Conservation (phyloP, 2,797 vertebrate species). For the Anniella stebbinsi region DNA sequence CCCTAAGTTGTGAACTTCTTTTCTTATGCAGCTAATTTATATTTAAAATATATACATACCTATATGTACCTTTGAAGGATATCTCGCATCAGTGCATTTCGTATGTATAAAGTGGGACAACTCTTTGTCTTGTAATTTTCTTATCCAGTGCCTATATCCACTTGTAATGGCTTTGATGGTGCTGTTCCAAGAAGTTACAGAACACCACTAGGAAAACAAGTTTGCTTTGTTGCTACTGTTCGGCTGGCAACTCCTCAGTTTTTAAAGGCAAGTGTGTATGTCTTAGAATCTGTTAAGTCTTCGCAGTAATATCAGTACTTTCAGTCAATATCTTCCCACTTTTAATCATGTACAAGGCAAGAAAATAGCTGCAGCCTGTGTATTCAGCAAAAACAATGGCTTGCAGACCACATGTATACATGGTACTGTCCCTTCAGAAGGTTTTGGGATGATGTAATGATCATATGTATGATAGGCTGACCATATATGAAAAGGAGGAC, state of each 20-base stretch:
- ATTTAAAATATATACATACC: constrained; percentile 45
- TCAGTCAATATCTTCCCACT: neutral
- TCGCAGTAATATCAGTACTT: constrained; percentile 8
- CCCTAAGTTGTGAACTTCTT: neutral
- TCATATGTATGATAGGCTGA: neutral
- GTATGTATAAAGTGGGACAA: constrained; percentile 60
- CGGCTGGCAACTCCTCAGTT: constrained; percentile 85
- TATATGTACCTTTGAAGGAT: constrained; percentile 51
- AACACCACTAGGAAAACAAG: constrained; percentile 76
- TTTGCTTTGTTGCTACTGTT: constrained; percentile 85
- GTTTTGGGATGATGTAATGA: neutral
- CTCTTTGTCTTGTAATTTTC: constrained; percentile 23
- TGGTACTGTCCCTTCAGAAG: neutral
- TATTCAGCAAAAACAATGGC: neutral
- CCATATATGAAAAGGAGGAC: too few relatives aligned
- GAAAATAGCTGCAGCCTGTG: neutral
- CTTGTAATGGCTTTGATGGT: constrained; percentile 82
- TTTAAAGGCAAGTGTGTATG: constrained; percentile 78
- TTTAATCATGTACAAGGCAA: neutral
- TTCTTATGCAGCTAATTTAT: constrained; percentile 44
- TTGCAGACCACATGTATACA: neutral
- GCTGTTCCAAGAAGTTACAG: constrained; percentile 79
- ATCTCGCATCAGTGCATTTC: constrained; percentile 43
- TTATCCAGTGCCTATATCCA: constrained; percentile 79
- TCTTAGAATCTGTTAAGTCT: neutral